Evolutionary conservation across 2,888 invertebrate genomes (phyloP).

Genomic region (Stenichneumon culpator): DNA sequence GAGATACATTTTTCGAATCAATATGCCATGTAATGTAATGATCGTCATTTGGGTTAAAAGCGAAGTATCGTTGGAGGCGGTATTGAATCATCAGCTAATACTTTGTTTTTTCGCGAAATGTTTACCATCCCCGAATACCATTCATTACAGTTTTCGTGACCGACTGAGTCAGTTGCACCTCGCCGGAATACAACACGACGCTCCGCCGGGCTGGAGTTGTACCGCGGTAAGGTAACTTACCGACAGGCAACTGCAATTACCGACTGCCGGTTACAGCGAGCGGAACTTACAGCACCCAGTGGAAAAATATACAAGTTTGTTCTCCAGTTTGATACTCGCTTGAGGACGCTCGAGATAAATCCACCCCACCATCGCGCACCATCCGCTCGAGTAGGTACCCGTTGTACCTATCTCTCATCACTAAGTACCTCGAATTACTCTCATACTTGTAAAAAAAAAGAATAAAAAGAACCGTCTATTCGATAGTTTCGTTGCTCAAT

Average conservation of each 20-base stretch:
- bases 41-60: no score
- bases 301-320: background rate
- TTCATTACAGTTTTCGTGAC: background rate
- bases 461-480: background rate
- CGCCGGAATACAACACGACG: background rate
- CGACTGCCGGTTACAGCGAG: background rate
- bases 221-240: background rate
- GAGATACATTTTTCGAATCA: no score
- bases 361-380: background rate
- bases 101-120: no score
- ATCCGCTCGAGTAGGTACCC: background rate
- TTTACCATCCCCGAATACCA: no score
- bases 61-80: no score
- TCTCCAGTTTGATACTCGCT: background rate
- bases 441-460: background rate
- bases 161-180: background rate
- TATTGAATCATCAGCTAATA: no score
- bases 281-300: background rate
- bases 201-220: background rate
- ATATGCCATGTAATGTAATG: no score
- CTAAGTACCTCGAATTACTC: background rate
- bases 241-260: conserved; percentile 6
- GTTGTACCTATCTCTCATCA: background rate
- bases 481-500: background rate
- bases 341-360: background rate